Evolutionary conservation across 2,888 invertebrate species (phyloP).

Genomic region (Syrphus vitripennis): DNA sequence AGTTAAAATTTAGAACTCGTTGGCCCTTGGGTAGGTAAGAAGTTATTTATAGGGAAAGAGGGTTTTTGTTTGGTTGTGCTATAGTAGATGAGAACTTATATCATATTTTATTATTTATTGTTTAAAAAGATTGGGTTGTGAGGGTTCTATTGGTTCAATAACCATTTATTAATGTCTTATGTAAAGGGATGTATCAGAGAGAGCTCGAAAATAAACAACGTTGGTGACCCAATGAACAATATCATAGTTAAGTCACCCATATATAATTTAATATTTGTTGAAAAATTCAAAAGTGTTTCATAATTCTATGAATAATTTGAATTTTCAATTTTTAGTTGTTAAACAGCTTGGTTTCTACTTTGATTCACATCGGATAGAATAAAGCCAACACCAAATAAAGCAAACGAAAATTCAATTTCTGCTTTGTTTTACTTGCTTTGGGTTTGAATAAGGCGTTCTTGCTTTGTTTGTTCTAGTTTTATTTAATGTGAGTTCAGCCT

Average conservation of each 20-base stretch:
- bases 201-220: background rate
- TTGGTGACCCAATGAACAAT: background rate
- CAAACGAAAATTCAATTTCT: too few relatives aligned
- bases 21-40: background rate
- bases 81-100: background rate
- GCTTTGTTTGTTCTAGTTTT: too few relatives aligned
- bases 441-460: too few relatives aligned
- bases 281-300: too few relatives aligned
- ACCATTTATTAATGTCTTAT: background rate
- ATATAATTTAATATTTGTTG: too few relatives aligned
- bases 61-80: background rate
- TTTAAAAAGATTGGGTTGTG: background rate
- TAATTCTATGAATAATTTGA: too few relatives aligned
- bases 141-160: background rate
- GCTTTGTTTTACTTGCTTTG: too few relatives aligned
- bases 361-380: too few relatives aligned
- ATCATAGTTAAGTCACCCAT: background rate
- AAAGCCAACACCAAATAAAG: too few relatives aligned
- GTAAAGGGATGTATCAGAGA: background rate
- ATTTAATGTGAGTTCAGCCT: too few relatives aligned
- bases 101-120: background rate
- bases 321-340: too few relatives aligned
- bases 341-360: too few relatives aligned
- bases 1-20: slow-evolving; percentile 19
- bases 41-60: background rate